These are phyloP conservation scores for Magallana ariakensis DNA, from an alignment of 1,140 invertebrate species.

Conservation along the genomic window DNA sequence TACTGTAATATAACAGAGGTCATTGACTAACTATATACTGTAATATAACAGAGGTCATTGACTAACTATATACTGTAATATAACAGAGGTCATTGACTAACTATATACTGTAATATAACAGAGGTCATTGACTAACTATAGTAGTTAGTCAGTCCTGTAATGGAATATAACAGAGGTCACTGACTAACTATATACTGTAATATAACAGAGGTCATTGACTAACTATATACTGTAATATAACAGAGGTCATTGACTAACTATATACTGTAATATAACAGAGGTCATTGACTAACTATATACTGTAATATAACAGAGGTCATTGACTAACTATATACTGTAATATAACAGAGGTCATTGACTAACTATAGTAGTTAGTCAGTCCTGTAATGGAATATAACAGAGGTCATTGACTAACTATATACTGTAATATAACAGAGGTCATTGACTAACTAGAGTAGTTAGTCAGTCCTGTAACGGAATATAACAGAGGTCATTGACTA, in stretches of 20 bases:
- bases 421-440: background rate
- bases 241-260: too few species aligned
- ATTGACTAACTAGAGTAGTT: slow-evolving; percentile 65
- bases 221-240: too few species aligned
- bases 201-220: background rate
- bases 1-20: background rate
- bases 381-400: slow-evolving; percentile 53
- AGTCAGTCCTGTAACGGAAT: slow-evolving; percentile 58
- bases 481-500: background rate
- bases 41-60: background rate
- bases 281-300: too few species aligned
- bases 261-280: background rate
- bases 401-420: too few species aligned
- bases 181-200: too few species aligned
- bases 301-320: background rate
- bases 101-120: too few species aligned
- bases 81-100: too few species aligned
- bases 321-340: too few species aligned
- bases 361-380: slow-evolving; percentile 65
- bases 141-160: slow-evolving; percentile 66
- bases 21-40: too few species aligned
- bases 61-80: too few species aligned
- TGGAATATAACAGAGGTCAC: background rate
- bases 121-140: too few species aligned
- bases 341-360: background rate